A percentile compares a stretch with the other conserved stretches of the same genome.
Evolutionary conservation across 2,888 invertebrate genomes (phyloP).

Genomic region (Drosophila testacea): DNA sequence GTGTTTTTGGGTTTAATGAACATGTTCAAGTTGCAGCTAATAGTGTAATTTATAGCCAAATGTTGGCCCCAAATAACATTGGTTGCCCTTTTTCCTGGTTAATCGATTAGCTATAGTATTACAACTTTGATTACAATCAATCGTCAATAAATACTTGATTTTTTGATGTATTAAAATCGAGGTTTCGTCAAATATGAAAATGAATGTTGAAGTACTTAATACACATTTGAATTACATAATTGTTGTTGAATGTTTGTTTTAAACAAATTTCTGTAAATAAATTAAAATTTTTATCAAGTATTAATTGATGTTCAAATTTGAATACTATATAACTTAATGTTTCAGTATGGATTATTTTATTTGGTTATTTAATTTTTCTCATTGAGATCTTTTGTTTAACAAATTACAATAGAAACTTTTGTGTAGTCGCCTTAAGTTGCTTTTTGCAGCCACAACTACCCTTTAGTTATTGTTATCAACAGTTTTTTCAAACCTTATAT

Average conservation of each 20-base stretch:
- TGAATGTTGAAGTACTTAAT: background rate
- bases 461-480: too few species aligned
- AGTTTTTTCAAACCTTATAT: too few species aligned
- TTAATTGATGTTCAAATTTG: background rate
- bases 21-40: constrained; percentile 40
- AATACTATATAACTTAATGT: background rate
- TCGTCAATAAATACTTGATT: constrained; percentile 1
- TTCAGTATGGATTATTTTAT: too few species aligned
- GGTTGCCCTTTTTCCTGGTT: background rate
- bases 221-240: too few species aligned
- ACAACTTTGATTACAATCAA: constrained; percentile 2
- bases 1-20: constrained; percentile 66
- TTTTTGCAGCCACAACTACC: too few species aligned
- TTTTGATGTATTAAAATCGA: background rate
- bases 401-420: too few species aligned
- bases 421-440: too few species aligned
- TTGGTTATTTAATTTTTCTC: too few species aligned
- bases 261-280: too few species aligned
- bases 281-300: background rate
- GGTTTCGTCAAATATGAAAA: background rate
- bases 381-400: too few species aligned
- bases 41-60: constrained; percentile 45
- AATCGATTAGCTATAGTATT: constrained; percentile 29
- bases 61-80: constrained; percentile 20
- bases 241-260: too few species aligned